Base-by-base conservation (phyloP, 2,797 vertebrate genomes). In the Odontamblyopus rebecca region DNA sequence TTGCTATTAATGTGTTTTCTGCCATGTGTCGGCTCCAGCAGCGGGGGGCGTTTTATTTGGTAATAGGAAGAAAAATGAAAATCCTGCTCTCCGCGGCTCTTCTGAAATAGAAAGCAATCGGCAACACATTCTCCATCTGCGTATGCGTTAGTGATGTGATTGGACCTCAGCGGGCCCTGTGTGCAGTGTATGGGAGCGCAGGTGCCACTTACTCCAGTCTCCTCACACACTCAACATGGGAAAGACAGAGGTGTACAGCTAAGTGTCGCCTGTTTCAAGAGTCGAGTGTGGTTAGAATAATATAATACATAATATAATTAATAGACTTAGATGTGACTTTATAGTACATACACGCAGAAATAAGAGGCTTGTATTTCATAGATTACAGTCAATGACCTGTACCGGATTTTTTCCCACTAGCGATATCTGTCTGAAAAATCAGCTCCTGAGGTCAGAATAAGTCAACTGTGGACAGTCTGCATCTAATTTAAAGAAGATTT, bases 51-150 rank as follows among this genome's bases (percentile, higher is more conserved):
- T 77, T 87, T 86, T 70, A 79, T 83, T 82, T 78, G 64, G 53
- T 86, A 85, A 87, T 81, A 72, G 79, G 75, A 85, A 82, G 71
- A 82, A 84, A 89, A 87, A 86, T 85, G 76, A 65, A 86, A 89
- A 83, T 65, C 61, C 57, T 72, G 72, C 60, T 13, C 0, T 19
- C 51, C 62, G 74, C 71, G 73, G 83, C 74, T 82, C 85, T 82
- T 72, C 79, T 82, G 76, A 83, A 86, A 83, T 67, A 29, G 73
- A 68, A 82, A 59, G 69, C 73, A 54, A 75, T 83, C 73, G 62
- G 68, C 68, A 76, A 83, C 72, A 70, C 78, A 70, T 59, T 76
- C 73, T 76, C 77, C 63, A 75, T 88, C 77, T 73, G 54, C 70
- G 54, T 72, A 74, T 75, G 64, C 64, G 59, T 64, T 72, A n/a